Evolutionary conservation across 2,888 invertebrate species (phyloP), one percentile per base, ranked within the genome.

Genomic region (Allophyes oxyacanthae): DNA sequence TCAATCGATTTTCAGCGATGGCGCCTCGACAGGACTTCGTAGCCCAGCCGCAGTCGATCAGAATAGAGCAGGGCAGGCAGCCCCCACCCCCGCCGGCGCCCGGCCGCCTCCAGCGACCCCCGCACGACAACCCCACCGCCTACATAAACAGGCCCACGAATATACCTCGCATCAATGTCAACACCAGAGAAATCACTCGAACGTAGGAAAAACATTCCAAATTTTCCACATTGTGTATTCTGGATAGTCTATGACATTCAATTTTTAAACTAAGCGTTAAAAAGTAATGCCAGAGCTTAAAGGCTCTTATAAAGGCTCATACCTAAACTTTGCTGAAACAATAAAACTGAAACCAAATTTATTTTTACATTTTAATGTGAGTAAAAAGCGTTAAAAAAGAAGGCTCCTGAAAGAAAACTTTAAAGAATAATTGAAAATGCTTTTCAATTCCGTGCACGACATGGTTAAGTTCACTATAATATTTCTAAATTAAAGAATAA

Each of bases 81-180:
- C 86, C 90, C 25, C 89, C 88, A 11, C 90, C 91, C 0, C 90
- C 92, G 0, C 92, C 92, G 0, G 74, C 85, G 1, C 92, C 91
- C 0, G 92, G 93, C 3, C 87, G 93, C 64, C 75, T 88, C 46
- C 93, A 93, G 81, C 82, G 92, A 8, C 92, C 93, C 44, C 92
- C 92, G 0, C 92, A 92, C 67, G 93, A 93, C 75, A 81, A 92
- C 79, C 93, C 93, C 5, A 75, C 86, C 0, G 81, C 64, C 48
- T 92, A 92, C 79, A 83, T 91, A 49, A 79, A 83, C 64, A 81
- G 86, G 64, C 79, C 83, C n/a, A 72, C 75, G 55, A 79, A 71
- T 49, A 82, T 76, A 43, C 72, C 79, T 42, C 70, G 68, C 37
- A 78, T 75, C 70, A 75, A 75, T 63, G 79, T 80, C 61, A 81